Evolutionary conservation across 2,113 vertebrate species (phyloP), one percentile per base, ranked within the genome.

Genomic region (Tinamus guttatus): DNA sequence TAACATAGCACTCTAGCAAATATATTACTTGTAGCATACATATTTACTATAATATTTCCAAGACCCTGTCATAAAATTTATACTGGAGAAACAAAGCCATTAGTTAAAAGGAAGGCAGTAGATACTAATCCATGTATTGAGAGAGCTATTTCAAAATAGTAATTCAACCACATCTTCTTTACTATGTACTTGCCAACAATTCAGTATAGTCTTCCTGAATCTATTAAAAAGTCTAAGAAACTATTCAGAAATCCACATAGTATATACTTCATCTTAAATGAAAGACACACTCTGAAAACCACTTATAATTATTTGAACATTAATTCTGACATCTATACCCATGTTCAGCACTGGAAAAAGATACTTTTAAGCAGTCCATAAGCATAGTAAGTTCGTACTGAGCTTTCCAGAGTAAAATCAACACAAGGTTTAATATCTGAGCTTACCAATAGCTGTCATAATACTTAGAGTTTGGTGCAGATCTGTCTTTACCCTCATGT

Each of bases 141-240:
- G 71, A 93, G 47, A 87, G 38, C 11, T 49, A 60, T 80, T 96
- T 95, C 28, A 83, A 93, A 88, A 90, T 17, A 10, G 40, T n/a
- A 94, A 65, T 20, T 69, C 67, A 74, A 56, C 45, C 49, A 85
- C 49, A 62, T 77, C 54, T 36, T 90, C 73, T 83, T 77, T 27
- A 62, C 16, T 73, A 34, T 18, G 11, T 24, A 8, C 49, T 77
- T 43, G 32, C 4, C 40, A 88, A 65, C 43, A 65, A 20, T 83
- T 70, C 64, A 43, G 3, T 85, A 47, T 5, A 69, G 20, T 27
- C 51, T 85, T 91, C 30, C 36, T 38, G 36, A 67, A 76, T 28
- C 56, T 63, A 13, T 17, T 17, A 83, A 16, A 49, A 78, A 51
- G 30, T 36, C 67, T 40, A 14, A 95, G 24, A 90, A 85, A 76